These are phyloP conservation scores for Anagyrus pseudococci DNA, from an alignment of 2,888 invertebrate genomes.

Conservation along the genomic window DNA sequence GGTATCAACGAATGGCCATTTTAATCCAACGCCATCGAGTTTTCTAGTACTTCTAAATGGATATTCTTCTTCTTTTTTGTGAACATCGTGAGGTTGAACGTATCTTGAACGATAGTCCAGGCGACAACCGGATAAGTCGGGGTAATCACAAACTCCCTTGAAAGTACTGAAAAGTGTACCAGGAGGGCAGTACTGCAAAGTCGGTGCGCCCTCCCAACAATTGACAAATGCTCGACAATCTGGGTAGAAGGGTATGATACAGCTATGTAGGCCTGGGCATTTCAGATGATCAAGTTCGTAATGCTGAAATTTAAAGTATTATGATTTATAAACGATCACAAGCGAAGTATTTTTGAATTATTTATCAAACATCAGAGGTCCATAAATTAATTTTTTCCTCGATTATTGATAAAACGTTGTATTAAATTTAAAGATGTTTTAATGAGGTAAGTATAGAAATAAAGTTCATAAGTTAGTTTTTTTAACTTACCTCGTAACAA, in stretches of 20 bases:
- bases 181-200: slow-evolving; percentile 69
- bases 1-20: background rate
- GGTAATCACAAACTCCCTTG: slow-evolving; percentile 69
- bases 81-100: no score
- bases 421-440: background rate
- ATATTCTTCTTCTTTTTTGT: background rate
- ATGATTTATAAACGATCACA: background rate
- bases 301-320: slow-evolving; percentile 6
- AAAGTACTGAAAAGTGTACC: slow-evolving; percentile 72
- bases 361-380: no score
- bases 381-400: no score
- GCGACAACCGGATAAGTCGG: slow-evolving; percentile 66
- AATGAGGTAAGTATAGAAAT: background rate
- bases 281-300: slow-evolving; percentile 42
- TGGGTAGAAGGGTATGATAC: slow-evolving; percentile 67
- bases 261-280: slow-evolving; percentile 58
- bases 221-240: slow-evolving; percentile 72
- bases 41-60: background rate
- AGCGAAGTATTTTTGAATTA: background rate
- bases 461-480: background rate
- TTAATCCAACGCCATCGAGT: background rate
- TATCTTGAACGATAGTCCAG: background rate
- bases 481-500: background rate
- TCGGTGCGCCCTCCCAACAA: slow-evolving; percentile 71
- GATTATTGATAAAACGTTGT: no score